These are phyloP conservation scores for Eolophus roseicapilla DNA, from an alignment of 2,113 vertebrate species.

Conservation along the genomic window DNA sequence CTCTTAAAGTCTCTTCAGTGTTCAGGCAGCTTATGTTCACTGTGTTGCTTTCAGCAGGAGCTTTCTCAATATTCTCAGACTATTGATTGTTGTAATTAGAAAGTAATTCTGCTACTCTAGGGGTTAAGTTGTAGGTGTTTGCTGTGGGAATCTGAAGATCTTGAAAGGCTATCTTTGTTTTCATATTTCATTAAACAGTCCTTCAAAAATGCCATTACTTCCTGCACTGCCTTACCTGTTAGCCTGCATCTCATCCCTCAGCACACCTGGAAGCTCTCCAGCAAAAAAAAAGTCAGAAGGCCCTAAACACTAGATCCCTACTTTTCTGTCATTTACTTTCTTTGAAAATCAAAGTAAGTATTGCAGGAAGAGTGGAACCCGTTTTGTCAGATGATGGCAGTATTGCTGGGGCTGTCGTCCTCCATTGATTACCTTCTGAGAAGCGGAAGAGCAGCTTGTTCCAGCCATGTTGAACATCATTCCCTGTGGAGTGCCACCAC, in stretches of 20 bases:
- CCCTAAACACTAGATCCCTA: neutral
- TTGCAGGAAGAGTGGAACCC: neutral
- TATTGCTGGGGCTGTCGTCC: neutral
- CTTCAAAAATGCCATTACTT: neutral
- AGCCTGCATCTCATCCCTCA: neutral
- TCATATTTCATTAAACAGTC: neutral
- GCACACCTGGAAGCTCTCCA: neutral
- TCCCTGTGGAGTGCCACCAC: neutral
- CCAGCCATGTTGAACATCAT: neutral
- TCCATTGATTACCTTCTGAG: neutral
- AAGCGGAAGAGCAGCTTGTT: neutral
- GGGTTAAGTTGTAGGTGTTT: neutral
- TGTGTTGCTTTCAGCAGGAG: neutral
- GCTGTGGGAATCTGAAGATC: neutral
- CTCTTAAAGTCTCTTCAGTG: neutral
- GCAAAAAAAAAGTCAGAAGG: neutral
- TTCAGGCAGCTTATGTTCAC: neutral
- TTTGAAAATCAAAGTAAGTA: neutral
- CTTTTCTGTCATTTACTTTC: neutral
- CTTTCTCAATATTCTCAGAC: neutral
- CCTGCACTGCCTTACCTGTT: neutral
- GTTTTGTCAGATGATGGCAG: neutral
- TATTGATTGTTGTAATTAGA: neutral
- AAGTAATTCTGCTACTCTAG: neutral
- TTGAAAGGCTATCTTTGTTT: neutral